phyloP scores from a whole-genome alignment of 2,113 vertebrate genomes.

The Tricholaema leucomelas region DNA sequence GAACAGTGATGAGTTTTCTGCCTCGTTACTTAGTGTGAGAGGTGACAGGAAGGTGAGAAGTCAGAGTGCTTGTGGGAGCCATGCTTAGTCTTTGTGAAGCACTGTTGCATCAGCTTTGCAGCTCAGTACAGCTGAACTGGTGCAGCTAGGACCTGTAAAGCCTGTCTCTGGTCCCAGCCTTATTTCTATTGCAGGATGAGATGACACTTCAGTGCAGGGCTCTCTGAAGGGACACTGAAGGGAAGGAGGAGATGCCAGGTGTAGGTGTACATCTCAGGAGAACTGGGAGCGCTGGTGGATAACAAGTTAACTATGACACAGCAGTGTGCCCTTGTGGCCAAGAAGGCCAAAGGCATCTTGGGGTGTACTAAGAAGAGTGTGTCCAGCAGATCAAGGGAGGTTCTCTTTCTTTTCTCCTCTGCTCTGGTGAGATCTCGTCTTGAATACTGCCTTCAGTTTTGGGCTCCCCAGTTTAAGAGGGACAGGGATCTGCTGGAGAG shows the following conservation, averaged over 20 bases:
- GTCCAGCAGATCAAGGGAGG: too few species aligned
- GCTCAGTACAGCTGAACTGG: background rate
- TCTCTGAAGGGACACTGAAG: background rate
- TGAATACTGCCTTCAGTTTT: too few species aligned
- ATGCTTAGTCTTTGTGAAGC: background rate
- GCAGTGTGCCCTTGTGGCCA: too few species aligned
- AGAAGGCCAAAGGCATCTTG: too few species aligned
- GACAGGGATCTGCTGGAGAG: too few species aligned
- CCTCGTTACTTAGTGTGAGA: background rate
- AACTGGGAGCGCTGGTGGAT: too few species aligned
- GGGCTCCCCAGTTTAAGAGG: too few species aligned
- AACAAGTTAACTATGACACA: too few species aligned
- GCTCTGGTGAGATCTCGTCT: too few species aligned
- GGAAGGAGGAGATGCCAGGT: background rate
- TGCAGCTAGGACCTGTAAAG: background rate
- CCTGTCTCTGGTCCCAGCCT: background rate
- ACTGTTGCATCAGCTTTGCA: background rate
- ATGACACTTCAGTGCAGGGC: too few species aligned
- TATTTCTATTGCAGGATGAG: background rate
- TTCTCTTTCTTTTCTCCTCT: too few species aligned
- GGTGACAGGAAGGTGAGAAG: accelerated
- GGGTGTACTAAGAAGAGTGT: too few species aligned
- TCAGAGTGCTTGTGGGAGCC: background rate
- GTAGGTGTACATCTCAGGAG: background rate
- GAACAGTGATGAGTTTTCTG: background rate